A percentile compares a stretch with the other conserved stretches of the same genome.
Evolutionary conservation across 2,113 vertebrate genomes (phyloP).

Genomic region (Eulemur rufifrons): DNA sequence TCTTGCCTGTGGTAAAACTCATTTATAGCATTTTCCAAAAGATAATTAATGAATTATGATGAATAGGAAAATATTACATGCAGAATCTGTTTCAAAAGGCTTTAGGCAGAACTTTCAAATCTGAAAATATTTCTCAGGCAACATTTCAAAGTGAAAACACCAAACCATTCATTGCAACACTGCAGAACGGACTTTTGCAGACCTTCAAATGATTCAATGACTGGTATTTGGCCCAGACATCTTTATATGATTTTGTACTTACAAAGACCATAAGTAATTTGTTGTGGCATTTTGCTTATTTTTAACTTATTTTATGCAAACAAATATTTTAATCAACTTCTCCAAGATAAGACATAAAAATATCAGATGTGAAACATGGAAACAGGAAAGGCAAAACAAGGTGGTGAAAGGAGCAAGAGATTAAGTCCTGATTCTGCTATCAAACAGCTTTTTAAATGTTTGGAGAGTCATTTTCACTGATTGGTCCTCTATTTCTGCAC

Average conservation of each 20-base stretch:
- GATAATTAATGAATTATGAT: constrained; percentile 30
- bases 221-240: background rate
- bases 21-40: constrained; percentile 35
- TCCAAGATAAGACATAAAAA: background rate
- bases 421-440: background rate
- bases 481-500: background rate
- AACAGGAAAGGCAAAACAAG: background rate
- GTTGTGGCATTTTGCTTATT: background rate
- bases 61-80: background rate
- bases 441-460: background rate
- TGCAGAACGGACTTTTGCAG: background rate
- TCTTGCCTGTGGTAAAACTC: constrained; percentile 35
- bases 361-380: background rate
- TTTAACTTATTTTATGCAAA: constrained; percentile 25
- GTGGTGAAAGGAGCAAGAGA: background rate
- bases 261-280: background rate
- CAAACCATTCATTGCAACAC: background rate
- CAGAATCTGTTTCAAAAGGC: background rate
- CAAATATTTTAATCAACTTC: background rate
- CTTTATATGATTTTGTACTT: background rate
- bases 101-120: constrained; percentile 43
- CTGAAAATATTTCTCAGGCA: constrained; percentile 29
- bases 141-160: constrained; percentile 38
- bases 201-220: background rate
- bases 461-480: background rate